These are phyloP conservation scores for Morpho helenor DNA, from an alignment of 2,888 invertebrate species.

Conservation along the genomic window DNA sequence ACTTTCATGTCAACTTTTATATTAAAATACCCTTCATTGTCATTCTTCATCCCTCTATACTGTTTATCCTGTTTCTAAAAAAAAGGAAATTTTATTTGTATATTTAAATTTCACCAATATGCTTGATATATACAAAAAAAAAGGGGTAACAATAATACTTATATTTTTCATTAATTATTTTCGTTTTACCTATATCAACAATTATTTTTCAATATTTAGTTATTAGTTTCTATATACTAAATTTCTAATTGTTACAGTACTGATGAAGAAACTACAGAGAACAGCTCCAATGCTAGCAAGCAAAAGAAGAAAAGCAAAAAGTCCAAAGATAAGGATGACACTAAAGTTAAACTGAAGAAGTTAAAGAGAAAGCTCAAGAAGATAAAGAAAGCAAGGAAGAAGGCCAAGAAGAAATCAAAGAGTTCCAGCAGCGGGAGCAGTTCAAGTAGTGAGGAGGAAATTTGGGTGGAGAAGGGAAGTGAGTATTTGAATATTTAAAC, in stretches of 20 bases:
- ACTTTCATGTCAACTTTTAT: too few species aligned
- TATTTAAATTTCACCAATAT: too few species aligned
- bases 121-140: too few species aligned
- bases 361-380: constrained; percentile 74
- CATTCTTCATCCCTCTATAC: too few species aligned
- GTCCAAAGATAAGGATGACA: constrained; percentile 64
- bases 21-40: too few species aligned
- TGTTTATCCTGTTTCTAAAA: too few species aligned
- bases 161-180: too few species aligned
- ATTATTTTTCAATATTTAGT: not conserved
- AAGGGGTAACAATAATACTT: too few species aligned
- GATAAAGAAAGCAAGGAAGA: constrained; percentile 74
- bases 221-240: not conserved
- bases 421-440: constrained; percentile 59
- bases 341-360: constrained; percentile 78
- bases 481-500: constrained; percentile 30
- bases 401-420: constrained; percentile 66
- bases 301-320: constrained; percentile 69
- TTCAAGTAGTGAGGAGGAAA: constrained; percentile 68
- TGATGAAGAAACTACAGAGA: constrained; percentile 64
- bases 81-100: too few species aligned
- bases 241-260: constrained; percentile 44
- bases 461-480: constrained; percentile 85
- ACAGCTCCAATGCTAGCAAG: constrained; percentile 52
- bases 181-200: too few species aligned